These are phyloP conservation scores for Pseudocheirus occidentalis DNA, from an alignment of 2,797 vertebrate genomes.

Conservation along the genomic window DNA sequence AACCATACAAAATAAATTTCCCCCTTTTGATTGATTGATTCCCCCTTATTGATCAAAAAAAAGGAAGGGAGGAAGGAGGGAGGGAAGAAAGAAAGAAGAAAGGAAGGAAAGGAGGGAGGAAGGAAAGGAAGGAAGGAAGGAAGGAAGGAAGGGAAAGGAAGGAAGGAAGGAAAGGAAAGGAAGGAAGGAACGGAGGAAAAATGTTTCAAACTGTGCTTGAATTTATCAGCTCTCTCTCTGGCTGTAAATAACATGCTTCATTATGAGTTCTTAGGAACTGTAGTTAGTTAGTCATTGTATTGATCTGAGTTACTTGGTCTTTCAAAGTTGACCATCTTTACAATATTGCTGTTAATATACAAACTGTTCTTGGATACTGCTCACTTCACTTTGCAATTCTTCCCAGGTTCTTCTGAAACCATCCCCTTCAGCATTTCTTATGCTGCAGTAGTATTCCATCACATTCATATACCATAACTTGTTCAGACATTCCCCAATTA, in stretches of 20 bases:
- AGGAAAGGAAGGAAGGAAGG: background rate
- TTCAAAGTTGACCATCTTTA: background rate
- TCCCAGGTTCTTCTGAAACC: background rate
- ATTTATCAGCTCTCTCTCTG: background rate
- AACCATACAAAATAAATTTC: too few species aligned
- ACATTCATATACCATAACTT: background rate
- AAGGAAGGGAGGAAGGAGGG: too few species aligned
- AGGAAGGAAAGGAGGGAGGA: too few species aligned
- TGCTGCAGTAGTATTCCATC: background rate
- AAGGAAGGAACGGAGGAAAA: background rate
- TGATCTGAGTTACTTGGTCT: background rate
- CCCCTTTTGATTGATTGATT: too few species aligned
- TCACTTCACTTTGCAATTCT: background rate
- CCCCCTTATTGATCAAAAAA: background rate
- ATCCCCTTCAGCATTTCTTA: background rate
- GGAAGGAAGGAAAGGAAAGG: too few species aligned
- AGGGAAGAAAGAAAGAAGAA: background rate
- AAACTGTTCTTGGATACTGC: background rate
- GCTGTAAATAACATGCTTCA: background rate
- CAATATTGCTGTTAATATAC: background rate
- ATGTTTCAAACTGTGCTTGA: background rate
- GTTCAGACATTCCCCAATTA: background rate
- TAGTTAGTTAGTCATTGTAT: background rate
- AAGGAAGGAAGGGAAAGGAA: background rate
- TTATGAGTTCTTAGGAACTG: background rate